phyloP scores from a whole-genome alignment of 2,888 invertebrate genomes.

The Zele albiditarsus region DNA sequence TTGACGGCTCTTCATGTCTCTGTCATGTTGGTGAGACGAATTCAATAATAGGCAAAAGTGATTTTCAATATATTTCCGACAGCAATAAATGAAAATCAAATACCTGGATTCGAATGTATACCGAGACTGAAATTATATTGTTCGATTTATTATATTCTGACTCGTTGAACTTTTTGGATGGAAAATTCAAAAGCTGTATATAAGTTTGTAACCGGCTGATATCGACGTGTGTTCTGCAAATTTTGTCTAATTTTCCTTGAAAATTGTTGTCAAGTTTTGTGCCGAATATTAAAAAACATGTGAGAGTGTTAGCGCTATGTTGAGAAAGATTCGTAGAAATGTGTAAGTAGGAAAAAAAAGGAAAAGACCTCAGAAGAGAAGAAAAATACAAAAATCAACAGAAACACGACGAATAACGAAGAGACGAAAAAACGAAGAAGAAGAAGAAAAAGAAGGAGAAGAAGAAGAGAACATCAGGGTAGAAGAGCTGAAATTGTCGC shows the following conservation, averaged over 20 bases:
- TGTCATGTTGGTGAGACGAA: neutral
- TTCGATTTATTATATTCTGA: too few species aligned
- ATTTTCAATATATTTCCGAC: too few species aligned
- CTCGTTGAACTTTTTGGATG: too few species aligned
- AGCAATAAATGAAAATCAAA: too few species aligned
- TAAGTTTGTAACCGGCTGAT: too few species aligned
- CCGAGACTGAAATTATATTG: too few species aligned
- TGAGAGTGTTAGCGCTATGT: constrained; percentile 20
- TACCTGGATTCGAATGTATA: too few species aligned
- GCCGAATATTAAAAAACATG: constrained; percentile 1
- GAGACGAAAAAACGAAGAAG: too few species aligned
- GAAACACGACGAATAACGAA: too few species aligned
- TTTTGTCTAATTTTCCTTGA: neutral
- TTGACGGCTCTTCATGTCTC: neutral
- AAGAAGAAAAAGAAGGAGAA: constrained; percentile 40
- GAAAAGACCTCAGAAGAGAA: constrained; percentile 42
- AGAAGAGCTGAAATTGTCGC: constrained; percentile 37
- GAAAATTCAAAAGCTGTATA: too few species aligned
- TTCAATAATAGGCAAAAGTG: neutral
- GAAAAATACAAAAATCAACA: too few species aligned
- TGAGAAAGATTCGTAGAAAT: constrained; percentile 27
- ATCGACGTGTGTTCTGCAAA: neutral
- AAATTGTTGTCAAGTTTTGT: constrained; percentile 5
- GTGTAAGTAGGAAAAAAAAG: constrained; percentile 21
- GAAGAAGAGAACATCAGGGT: constrained; percentile 10